Conservation (phyloP, 2,113 vertebrate genomes). For the Aix galericulata region DNA sequence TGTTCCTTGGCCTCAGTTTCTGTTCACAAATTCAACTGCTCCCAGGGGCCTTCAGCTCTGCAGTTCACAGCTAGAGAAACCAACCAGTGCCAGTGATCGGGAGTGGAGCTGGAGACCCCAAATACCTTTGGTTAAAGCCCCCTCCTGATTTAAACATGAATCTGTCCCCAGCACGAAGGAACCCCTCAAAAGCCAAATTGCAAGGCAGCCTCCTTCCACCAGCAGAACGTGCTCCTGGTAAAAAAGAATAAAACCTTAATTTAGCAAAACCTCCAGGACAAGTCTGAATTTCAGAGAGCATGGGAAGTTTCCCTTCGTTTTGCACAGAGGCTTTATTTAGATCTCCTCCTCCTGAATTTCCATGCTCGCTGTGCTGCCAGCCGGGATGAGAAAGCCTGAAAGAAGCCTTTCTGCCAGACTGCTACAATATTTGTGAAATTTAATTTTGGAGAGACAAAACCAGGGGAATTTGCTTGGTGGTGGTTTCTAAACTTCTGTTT, state of each 20-base stretch:
- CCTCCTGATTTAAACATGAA: neutral
- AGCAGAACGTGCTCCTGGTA: neutral
- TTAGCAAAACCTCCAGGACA: neutral
- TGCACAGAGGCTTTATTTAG: neutral
- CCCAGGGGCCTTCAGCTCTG: neutral
- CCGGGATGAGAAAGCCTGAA: slow-evolving; percentile 16
- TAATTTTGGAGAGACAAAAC: neutral
- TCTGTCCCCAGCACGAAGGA: neutral
- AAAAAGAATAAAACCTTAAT: neutral
- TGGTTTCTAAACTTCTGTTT: slow-evolving; percentile 34
- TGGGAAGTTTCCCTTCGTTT: neutral
- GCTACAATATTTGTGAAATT: slow-evolving; percentile 44
- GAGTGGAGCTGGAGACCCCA: neutral
- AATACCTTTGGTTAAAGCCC: neutral
- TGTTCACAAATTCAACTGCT: neutral
- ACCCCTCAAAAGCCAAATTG: neutral
- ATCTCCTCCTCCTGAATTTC: neutral
- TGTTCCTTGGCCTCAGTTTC: neutral
- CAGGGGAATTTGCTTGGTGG: neutral
- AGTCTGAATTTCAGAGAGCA: neutral
- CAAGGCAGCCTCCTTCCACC: neutral
- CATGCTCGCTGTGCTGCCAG: neutral
- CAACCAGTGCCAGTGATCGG: neutral
- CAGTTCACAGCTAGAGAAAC: neutral
- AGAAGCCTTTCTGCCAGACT: neutral